Evolutionary conservation across 2,888 invertebrate genomes (phyloP), one percentile per base, ranked within the genome.

Genomic region (Lutraria lutraria): DNA sequence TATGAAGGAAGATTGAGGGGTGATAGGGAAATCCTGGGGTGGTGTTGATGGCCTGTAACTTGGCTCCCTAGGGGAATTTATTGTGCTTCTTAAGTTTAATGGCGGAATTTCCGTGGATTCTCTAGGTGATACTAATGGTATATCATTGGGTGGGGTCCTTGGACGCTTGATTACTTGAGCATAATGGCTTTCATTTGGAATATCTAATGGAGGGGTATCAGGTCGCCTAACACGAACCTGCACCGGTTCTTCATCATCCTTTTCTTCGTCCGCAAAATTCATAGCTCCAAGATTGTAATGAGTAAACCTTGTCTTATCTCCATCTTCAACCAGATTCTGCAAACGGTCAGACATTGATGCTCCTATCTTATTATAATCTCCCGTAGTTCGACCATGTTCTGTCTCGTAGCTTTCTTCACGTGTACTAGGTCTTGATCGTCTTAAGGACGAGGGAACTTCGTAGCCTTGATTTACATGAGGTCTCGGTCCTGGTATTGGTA

Each of bases 51-150:
- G 92, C 81, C 90, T 72, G 25, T 68, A 76, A 68, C 87, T 83
- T n/a, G 68, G 86, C 34, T 89, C 87, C 13, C 89, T 85, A 4
- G 91, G 92, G 25, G 88, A 88, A 56, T 83, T 89, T 52, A 88
- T 80, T 34, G 88, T 83, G 31, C 89, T 90, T 56, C 79, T 83
- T 29, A 92, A 85, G 81, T 90, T 88, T 3, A 92, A 87, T 29
- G 89, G 89, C 15, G 92, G 92, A 13, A 92, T 88, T 88, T 92
- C 92, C 4, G 90, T 88, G 12, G 92, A 92, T 76, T 92, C 90
- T 82, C 89, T 81, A 0, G 92, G 90, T 10, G 92, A 85, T 19
- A 89, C 86, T 54, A 90, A 80, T 54, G 92, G 92, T 86, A 92
- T 90, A 87, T 92, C 92, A 81, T 88, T 89, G 10, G 90, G 90